Base-by-base conservation (phyloP, 2,113 vertebrate genomes). In the Pygoscelis antarcticus region DNA sequence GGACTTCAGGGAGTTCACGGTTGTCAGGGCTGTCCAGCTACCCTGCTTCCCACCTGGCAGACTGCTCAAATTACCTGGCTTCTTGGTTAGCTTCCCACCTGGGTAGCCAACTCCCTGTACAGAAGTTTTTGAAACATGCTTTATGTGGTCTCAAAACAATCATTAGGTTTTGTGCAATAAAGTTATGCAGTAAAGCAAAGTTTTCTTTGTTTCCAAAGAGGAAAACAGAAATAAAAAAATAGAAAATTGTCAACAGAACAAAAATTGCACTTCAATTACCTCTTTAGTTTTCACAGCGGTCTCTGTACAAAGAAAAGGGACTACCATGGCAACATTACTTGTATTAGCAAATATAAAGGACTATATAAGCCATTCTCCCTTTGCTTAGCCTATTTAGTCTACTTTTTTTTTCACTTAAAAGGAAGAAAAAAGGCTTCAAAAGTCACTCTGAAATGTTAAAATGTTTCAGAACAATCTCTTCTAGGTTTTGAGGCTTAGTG, bases 261-360 rank as follows among this genome's bases (percentile, higher is more conserved):
- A 83, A 96, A 90, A 92, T 77, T 90, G 19, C 36, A 20, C 46
- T 90, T 93, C 75, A 68, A 83, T 92, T 96, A 54, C 79, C 54
- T 54, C 68, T 86, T 92, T 62, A 89, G 68, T 66, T 93, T 90
- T 89, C 68, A 87, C 86, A 78, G 40, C 34, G 17, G 22, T 77
- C 30, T 90, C 54, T 80, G 36, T 46, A 54, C 1, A 69, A 85
- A 83, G 46, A 40, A 51, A 34, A 64, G 5, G 49, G 11, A 69
- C 51, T 97, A n/a, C 80, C 83, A 81, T 95, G 80, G 83, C 38
- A 97, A 87, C 89, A 66, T 70, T 77, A 66, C 15, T 58, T 83
- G 30, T 70, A 80, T 90, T 90, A 90, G 19, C 9, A 93, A 92
- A 86, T 40, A 57, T 58, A 87, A 93, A 94, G 13, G 36, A 77